phyloP scores from a whole-genome alignment of 2,888 invertebrate genomes.

The Merodon equestris region DNA sequence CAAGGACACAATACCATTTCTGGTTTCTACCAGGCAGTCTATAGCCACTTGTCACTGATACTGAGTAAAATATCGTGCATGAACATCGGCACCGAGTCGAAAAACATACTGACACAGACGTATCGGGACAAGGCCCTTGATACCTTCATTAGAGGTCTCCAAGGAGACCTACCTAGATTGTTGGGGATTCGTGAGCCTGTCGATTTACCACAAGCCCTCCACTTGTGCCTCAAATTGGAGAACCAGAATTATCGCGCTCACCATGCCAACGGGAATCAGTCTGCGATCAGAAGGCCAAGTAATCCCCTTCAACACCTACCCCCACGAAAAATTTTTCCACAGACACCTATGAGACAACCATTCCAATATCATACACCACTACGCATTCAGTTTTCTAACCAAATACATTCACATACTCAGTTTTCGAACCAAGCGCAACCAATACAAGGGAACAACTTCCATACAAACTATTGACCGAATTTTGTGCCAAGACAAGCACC shows the following conservation, averaged over 20 bases:
- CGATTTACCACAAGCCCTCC: slow-evolving; percentile 51
- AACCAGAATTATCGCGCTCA: slow-evolving; percentile 20
- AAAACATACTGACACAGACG: background rate
- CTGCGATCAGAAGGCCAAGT: no score
- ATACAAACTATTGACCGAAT: no score
- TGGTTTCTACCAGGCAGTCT: slow-evolving; percentile 49
- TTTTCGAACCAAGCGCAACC: no score
- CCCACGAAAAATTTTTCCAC: no score
- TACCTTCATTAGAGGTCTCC: slow-evolving; percentile 60
- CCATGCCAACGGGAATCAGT: no score
- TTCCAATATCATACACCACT: no score
- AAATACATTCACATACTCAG: no score
- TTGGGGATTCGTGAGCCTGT: slow-evolving; percentile 58
- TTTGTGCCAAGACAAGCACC: no score
- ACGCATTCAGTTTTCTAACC: no score
- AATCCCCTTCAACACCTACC: no score
- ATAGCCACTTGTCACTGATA: slow-evolving; percentile 44
- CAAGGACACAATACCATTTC: slow-evolving; percentile 34
- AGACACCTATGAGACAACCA: no score
- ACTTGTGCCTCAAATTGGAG: slow-evolving; percentile 52
- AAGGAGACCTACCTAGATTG: slow-evolving; percentile 59
- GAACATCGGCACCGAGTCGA: slow-evolving; percentile 2
- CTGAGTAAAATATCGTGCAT: slow-evolving; percentile 48
- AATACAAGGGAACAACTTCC: no score
- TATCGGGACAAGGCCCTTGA: slow-evolving; percentile 38